Base-by-base conservation (phyloP, 1,140 invertebrate species). In the Drosophila lowei region DNA sequence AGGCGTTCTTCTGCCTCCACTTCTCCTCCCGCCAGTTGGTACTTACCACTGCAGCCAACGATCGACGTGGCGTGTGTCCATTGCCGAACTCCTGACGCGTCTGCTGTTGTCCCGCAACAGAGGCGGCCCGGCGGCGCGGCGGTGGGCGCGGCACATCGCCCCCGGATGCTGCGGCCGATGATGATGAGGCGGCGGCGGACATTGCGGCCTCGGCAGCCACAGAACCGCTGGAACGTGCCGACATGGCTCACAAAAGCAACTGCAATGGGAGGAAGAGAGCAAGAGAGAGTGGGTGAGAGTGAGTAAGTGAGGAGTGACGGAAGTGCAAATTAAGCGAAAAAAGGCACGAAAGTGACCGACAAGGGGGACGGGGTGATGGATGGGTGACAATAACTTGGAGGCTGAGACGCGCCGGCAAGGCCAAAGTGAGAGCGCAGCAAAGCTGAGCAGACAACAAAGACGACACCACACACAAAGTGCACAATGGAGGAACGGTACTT, bases 31-130 rank as follows among this genome's bases (percentile, higher is more conserved):
- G 0, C 13, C 41, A 15, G 25, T 15, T 46, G 15, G 2, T 18
- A 77, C 89, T 86, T 62, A 90, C 89, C 80, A 86, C 80, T 38
- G 75, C 63, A 43, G 89, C 89, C 68, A 90, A 56, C 64, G 89
- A 90, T 77, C 89, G 71, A 65, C 89, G 79, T 50, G 89, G 89
- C 53, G 83, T 75, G 49, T 90, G 89, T 66, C 84, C 84, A 59
- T 85, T 86, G 21, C 59, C 79, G 13, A 68, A 89, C 25, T 83
- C 89, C 49, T 64, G 53, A 7, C 89, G 74, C 15, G 80, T 72
- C 42, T 84, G 79, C 55, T 90, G 83, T 72, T 90, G 89, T 57
- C 80, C 84, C 34, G 79, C 84, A 63, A 90, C 84, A 60, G 89
- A 90, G 55, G 89, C 83, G 30, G 89, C 84, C n/a, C 89, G 74